Conservation (phyloP, 2,888 invertebrate species). For the Troglohyphantes excavatus region DNA sequence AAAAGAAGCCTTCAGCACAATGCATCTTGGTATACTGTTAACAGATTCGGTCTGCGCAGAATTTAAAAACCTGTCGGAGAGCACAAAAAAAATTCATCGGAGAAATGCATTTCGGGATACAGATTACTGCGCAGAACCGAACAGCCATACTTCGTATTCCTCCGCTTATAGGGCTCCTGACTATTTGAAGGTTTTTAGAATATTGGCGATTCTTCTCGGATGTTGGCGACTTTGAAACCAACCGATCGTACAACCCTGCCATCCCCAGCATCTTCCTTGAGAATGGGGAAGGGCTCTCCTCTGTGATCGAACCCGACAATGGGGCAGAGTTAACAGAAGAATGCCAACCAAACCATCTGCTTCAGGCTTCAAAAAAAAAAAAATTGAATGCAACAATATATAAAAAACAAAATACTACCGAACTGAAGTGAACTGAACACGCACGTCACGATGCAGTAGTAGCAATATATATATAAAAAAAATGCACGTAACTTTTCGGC, state of each 20-base stretch:
- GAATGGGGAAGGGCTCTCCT: not conserved
- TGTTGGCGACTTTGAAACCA: too few species aligned
- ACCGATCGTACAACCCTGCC: not conserved
- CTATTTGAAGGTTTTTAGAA: too few species aligned
- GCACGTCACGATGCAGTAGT: not conserved
- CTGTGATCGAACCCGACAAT: constrained; percentile 9
- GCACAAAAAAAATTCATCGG: too few species aligned
- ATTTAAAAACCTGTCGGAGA: too few species aligned
- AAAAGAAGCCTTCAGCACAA: too few species aligned
- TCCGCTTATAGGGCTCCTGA: too few species aligned
- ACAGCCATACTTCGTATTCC: too few species aligned
- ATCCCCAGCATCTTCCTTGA: not conserved
- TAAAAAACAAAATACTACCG: not conserved
- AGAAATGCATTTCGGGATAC: too few species aligned
- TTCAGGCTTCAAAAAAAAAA: not conserved
- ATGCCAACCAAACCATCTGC: constrained; percentile 1
- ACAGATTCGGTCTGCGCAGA: too few species aligned
- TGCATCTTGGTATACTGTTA: too few species aligned
- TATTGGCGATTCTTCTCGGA: too few species aligned
- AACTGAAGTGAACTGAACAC: not conserved
- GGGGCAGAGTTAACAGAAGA: not conserved
- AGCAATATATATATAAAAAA: not conserved
- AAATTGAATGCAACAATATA: not conserved
- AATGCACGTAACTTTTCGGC: not conserved
- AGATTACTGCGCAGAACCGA: too few species aligned